Percentiles rank a stretch among this genome's conserved stretches.
Conservation (phyloP, 2,888 invertebrate genomes). For the Acronicta alni region DNA sequence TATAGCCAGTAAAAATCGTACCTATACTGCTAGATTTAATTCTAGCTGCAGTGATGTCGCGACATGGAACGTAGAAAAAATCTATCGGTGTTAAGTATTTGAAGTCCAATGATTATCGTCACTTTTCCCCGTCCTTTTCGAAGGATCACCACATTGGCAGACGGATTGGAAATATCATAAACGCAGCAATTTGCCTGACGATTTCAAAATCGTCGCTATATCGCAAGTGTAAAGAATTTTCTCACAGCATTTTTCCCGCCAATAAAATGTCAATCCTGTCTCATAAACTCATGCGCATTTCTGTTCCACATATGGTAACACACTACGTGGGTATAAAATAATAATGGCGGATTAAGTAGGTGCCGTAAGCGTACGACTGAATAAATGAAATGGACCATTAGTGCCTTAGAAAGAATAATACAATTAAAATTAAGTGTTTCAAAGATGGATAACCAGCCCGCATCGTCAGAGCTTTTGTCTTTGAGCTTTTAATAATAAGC, state of each 20-base stretch:
- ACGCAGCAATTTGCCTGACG: slow-evolving; percentile 11
- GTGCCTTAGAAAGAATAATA: slow-evolving; percentile 16
- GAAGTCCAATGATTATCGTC: no score
- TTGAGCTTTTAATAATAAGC: not conserved
- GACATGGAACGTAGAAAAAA: slow-evolving; percentile 14
- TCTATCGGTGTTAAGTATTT: not conserved
- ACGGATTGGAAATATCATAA: not conserved
- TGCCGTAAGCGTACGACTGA: slow-evolving; percentile 17
- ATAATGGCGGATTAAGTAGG: slow-evolving; percentile 34
- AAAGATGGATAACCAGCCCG: slow-evolving; percentile 12
- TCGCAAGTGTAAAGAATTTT: slow-evolving; percentile 36
- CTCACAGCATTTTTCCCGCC: slow-evolving; percentile 48
- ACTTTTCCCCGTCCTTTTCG: no score
- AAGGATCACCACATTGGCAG: not conserved
- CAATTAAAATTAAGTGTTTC: slow-evolving; percentile 22
- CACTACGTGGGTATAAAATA: slow-evolving; percentile 33
- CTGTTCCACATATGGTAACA: slow-evolving; percentile 41
- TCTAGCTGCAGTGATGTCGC: slow-evolving; percentile 21
- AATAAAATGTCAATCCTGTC: slow-evolving; percentile 47
- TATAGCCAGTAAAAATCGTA: slow-evolving; percentile 17
- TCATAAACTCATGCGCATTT: slow-evolving; percentile 35
- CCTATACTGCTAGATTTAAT: not conserved
- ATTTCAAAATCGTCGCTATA: slow-evolving; percentile 32
- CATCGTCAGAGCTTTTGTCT: slow-evolving; percentile 11
- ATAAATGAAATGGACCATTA: slow-evolving; percentile 25